Conservation (phyloP, 2,113 vertebrate genomes). For the Myotis davidii region DNA sequence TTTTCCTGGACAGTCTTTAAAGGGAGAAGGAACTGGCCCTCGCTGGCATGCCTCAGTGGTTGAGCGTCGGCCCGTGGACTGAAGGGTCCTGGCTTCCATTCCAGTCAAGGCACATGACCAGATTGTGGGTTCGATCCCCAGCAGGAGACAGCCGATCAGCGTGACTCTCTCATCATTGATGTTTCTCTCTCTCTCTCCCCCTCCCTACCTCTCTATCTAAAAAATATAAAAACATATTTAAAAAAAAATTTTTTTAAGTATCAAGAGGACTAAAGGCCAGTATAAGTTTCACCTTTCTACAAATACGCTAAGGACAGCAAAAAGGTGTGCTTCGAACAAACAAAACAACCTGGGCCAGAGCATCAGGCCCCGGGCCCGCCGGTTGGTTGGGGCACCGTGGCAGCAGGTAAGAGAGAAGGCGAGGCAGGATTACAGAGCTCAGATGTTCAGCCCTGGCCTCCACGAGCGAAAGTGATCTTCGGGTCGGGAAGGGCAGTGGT, state of each 20-base stretch:
- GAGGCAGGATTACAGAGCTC: neutral
- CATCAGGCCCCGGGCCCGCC: neutral
- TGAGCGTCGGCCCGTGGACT: no score
- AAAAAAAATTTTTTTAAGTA: no score
- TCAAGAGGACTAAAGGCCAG: neutral
- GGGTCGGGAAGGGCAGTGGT: neutral
- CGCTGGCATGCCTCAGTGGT: no score
- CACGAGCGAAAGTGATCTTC: conserved; percentile 33
- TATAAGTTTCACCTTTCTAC: neutral
- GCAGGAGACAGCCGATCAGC: no score
- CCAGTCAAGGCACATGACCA: no score
- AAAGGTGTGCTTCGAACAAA: neutral
- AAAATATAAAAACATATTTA: no score
- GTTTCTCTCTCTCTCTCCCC: no score
- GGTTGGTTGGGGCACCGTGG: neutral
- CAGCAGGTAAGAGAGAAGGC: neutral
- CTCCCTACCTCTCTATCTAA: no score
- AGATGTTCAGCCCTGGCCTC: neutral
- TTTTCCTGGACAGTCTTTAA: neutral
- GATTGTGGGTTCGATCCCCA: no score
- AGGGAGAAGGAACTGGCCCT: neutral
- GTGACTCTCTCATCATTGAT: no score
- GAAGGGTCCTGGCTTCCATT: no score
- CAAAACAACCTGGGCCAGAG: neutral
- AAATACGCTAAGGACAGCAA: neutral